Evolutionary conservation across 2,888 invertebrate species (phyloP).

Genomic region (Pachycephus smyrnensis): DNA sequence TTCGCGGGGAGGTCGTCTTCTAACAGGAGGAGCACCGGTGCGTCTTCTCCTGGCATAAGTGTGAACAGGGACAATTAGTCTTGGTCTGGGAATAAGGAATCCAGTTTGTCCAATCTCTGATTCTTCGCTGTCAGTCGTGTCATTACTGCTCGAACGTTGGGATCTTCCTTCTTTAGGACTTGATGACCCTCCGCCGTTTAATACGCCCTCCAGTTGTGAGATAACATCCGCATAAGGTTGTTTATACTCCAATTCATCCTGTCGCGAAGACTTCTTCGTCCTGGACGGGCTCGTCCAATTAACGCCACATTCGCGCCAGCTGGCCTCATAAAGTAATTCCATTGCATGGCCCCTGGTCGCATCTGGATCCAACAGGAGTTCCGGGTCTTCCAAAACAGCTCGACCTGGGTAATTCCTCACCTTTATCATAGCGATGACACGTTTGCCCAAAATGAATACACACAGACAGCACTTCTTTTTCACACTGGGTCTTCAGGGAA

Average conservation of each 20-base stretch:
- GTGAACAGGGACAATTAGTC: conserved; percentile 89
- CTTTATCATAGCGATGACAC: conserved; percentile 72
- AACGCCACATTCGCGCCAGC: conserved; percentile 77
- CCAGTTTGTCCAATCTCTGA: conserved; percentile 52
- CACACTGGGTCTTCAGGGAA: not conserved
- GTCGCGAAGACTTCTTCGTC: conserved; percentile 20
- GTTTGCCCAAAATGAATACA: not conserved
- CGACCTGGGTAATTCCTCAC: conserved; percentile 88
- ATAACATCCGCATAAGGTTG: conserved; percentile 50
- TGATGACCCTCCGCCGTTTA: conserved; percentile 33
- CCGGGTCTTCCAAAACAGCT: conserved; percentile 75
- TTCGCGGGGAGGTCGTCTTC: conserved; percentile 60
- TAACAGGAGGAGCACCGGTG: conserved; percentile 79
- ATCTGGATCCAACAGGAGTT: conserved; percentile 78
- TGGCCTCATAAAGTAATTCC: conserved; percentile 86
- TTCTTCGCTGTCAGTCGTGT: conserved; percentile 48
- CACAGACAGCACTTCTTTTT: not conserved
- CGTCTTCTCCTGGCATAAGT: conserved; percentile 85
- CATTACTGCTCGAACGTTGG: conserved; percentile 49
- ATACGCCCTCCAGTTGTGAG: conserved; percentile 49
- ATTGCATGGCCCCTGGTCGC: conserved; percentile 77
- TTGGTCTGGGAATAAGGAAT: conserved; percentile 87
- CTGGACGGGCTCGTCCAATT: conserved; percentile 53
- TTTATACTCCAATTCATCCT: conserved; percentile 16
- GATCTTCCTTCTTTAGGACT: conserved; percentile 28